A percentile compares a stretch with the other conserved stretches of the same genome.
Conservation (phyloP, 2,113 vertebrate species). For the Corythoichthys intestinalis region DNA sequence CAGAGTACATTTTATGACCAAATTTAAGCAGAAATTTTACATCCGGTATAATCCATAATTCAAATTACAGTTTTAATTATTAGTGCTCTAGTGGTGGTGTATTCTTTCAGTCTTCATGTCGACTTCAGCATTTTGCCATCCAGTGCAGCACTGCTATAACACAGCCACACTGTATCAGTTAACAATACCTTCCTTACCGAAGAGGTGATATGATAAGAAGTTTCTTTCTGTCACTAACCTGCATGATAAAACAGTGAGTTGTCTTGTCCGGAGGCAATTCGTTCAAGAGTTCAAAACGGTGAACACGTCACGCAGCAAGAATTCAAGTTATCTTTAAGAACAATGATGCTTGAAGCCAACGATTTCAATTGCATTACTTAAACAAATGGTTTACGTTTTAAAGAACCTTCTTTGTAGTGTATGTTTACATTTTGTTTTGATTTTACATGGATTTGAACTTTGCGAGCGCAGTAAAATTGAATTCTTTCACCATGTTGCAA, state of each 20-base stretch:
- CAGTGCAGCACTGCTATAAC: neutral
- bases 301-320: conserved; percentile 1
- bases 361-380: neutral
- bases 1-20: too few relatives aligned
- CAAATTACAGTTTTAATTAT: neutral
- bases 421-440: neutral
- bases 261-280: neutral
- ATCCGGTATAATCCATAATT: neutral
- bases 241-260: conserved; percentile 2
- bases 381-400: neutral
- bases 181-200: neutral
- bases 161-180: neutral
- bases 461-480: neutral
- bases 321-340: neutral
- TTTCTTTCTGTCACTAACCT: conserved; percentile 8
- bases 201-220: conserved; percentile 35
- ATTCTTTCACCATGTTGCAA: conserved; percentile 18
- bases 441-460: neutral
- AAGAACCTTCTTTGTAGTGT: neutral
- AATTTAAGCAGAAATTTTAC: too few relatives aligned
- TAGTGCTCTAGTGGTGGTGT: neutral
- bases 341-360: neutral
- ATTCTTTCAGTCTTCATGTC: neutral
- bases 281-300: conserved; percentile 17
- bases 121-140: neutral